A percentile compares a stretch with the other conserved stretches of the same genome.
Conservation (phyloP, 2,113 vertebrate genomes). For the Fulica atra region DNA sequence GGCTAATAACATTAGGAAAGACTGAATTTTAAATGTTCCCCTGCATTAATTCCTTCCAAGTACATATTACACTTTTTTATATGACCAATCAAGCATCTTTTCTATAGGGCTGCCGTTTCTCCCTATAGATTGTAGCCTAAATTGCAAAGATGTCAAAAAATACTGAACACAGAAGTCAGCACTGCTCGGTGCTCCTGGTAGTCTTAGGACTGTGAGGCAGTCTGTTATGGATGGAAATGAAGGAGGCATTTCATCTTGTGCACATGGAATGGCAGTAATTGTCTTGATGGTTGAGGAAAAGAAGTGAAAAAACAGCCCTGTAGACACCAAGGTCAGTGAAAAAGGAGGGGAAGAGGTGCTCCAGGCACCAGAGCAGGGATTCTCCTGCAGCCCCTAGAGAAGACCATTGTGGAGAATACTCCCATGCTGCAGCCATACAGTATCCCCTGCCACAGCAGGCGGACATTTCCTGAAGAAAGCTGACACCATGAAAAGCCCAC, state of each 20-base stretch:
- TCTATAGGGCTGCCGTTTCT: neutral
- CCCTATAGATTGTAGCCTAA: neutral
- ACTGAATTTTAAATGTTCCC: neutral
- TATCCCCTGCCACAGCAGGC: neutral
- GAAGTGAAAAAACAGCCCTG: neutral
- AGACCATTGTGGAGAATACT: neutral
- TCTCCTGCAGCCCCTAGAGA: fast-evolving
- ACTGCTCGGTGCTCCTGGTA: neutral
- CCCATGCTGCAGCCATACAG: neutral
- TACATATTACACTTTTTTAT: neutral
- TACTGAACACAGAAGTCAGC: fast-evolving
- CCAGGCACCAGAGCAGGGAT: neutral
- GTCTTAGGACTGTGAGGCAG: fast-evolving
- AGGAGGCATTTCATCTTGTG: neutral
- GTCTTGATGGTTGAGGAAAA: neutral
- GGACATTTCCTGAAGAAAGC: neutral
- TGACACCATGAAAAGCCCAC: fast-evolving
- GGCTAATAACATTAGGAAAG: neutral
- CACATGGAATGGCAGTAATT: neutral
- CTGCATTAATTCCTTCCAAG: neutral
- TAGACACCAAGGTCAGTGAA: no score
- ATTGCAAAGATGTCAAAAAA: neutral
- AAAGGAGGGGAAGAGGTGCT: neutral
- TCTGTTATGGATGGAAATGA: neutral
- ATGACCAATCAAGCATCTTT: neutral